Evolutionary conservation across 2,797 vertebrate species (phyloP).

Genomic region (Micromesistius poutassou): DNA sequence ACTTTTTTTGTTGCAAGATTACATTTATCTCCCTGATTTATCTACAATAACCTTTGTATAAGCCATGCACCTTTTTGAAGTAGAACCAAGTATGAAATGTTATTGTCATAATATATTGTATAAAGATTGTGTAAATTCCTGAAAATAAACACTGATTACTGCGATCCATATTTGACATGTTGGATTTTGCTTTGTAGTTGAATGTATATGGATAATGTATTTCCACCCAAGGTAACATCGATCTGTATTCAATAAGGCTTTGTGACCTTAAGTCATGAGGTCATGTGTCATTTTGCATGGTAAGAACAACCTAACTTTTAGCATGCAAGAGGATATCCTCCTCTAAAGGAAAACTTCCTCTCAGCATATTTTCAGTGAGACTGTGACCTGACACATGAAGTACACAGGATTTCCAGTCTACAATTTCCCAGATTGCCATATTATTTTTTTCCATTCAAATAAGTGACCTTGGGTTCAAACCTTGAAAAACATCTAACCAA

Average conservation of each 20-base stretch:
- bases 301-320: constrained; percentile 6
- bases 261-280: background rate
- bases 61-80: constrained; percentile 15
- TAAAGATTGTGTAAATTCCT: constrained; percentile 43
- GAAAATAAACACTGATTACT: constrained; percentile 49
- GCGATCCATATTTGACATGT: background rate
- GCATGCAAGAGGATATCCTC: constrained; percentile 49
- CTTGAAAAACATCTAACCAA: constrained; percentile 39
- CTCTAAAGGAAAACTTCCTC: constrained; percentile 45
- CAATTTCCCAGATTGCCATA: constrained; percentile 48
- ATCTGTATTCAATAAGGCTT: background rate
- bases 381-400: constrained; percentile 45
- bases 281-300: background rate
- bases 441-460: constrained; percentile 54
- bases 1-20: constrained; percentile 13
- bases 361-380: constrained; percentile 27
- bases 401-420: constrained; percentile 66
- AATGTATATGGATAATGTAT: background rate
- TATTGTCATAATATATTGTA: constrained; percentile 35
- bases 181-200: background rate
- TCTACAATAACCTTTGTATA: constrained; percentile 6
- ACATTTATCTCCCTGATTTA: constrained; percentile 1
- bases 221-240: background rate
- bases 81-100: background rate
- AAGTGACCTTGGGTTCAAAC: constrained; percentile 29